Evolutionary conservation across 2,113 vertebrate genomes (phyloP).

Genomic region (Ornithorhynchus anatinus): DNA sequence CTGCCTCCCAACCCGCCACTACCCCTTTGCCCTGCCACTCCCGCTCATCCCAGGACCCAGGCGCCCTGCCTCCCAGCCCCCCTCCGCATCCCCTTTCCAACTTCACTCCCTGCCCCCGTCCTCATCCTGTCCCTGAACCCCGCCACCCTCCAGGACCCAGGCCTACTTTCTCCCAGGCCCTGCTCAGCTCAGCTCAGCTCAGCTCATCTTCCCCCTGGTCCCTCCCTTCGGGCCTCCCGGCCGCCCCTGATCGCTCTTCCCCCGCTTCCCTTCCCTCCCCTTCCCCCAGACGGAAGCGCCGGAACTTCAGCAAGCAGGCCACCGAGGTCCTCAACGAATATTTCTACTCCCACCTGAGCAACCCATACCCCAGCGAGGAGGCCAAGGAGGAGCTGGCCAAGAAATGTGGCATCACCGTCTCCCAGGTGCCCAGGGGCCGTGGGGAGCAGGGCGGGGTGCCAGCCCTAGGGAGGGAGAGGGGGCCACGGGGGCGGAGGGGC

Average conservation of each 20-base stretch:
- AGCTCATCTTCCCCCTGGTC: too few relatives aligned
- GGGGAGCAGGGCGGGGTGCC: not conserved
- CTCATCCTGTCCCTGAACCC: not conserved
- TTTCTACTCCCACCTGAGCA: constrained; percentile 92
- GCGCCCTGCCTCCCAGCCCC: too few relatives aligned
- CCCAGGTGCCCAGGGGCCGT: constrained; percentile 79
- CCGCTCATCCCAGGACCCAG: too few relatives aligned
- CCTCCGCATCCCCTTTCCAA: too few relatives aligned
- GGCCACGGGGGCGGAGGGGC: not conserved
- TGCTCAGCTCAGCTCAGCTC: too few relatives aligned
- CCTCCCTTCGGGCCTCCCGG: constrained; percentile 76
- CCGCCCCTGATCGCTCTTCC: not conserved
- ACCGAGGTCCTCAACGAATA: constrained; percentile 91
- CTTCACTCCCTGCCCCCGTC: not conserved
- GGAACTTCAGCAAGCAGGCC: constrained; percentile 92
- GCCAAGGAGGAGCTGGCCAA: constrained; percentile 92
- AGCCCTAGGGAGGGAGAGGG: not conserved
- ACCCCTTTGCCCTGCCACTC: too few relatives aligned
- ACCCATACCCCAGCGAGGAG: constrained; percentile 91
- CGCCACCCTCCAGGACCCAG: not conserved
- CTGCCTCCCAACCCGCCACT: too few relatives aligned
- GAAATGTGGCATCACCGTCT: constrained; percentile 85
- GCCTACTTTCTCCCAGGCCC: not conserved
- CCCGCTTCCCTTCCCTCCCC: not conserved
- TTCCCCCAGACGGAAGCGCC: constrained; percentile 80